phyloP scores from a whole-genome alignment of 1,140 invertebrate species.

The Ericerus pela region DNA sequence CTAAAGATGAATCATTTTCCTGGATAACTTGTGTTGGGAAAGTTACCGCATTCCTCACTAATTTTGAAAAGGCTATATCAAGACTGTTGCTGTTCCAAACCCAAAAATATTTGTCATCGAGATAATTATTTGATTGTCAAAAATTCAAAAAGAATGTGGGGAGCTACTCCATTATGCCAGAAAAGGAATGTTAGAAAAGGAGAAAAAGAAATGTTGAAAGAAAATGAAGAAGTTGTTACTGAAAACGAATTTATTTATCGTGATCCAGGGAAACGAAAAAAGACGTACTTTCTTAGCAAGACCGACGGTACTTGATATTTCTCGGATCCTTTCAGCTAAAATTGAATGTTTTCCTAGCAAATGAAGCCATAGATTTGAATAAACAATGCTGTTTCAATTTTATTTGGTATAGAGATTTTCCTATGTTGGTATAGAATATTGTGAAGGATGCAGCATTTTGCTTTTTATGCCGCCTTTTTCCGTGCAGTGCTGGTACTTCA shows the following conservation, averaged over 20 bases:
- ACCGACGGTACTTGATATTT: neutral
- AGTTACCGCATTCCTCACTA: neutral
- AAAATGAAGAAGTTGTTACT: constrained; percentile 6
- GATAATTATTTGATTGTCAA: constrained; percentile 6
- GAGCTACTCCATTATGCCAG: constrained; percentile 6
- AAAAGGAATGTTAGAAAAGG: too few relatives aligned
- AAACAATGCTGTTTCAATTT: constrained; percentile 1
- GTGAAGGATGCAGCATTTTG: constrained; percentile 11
- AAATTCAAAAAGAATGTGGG: constrained; percentile 6
- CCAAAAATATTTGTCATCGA: constrained; percentile 9
- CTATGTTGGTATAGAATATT: constrained; percentile 6
- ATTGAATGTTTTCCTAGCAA: neutral
- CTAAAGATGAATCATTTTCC: constrained; percentile 2
- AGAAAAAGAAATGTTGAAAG: constrained; percentile 9
- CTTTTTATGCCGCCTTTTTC: constrained; percentile 5
- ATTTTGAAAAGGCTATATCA: constrained; percentile 10
- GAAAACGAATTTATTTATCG: constrained; percentile 1
- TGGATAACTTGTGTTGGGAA: constrained; percentile 6
- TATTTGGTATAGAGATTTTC: constrained; percentile 6
- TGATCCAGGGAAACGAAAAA: constrained; percentile 5
- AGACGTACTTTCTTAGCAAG: too few relatives aligned
- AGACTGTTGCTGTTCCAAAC: constrained; percentile 9
- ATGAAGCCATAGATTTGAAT: constrained; percentile 7
- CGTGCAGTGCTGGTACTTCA: neutral
- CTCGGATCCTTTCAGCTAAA: neutral